Percentiles rank a stretch among this genome's conserved stretches.
Evolutionary conservation across 2,888 invertebrate species (phyloP).

Genomic region (Drosophila sordidula): DNA sequence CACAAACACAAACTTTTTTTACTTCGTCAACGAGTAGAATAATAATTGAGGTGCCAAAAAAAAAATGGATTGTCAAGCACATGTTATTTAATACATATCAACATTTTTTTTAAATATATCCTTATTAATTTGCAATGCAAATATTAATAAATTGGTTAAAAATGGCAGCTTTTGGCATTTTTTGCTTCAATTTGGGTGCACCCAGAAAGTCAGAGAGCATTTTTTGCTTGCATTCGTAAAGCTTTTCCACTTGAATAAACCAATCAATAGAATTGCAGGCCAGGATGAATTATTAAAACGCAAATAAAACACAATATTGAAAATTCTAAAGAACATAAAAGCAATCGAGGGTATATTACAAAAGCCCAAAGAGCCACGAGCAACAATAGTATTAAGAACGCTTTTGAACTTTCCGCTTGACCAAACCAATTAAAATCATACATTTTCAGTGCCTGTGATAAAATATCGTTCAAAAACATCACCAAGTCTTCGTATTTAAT

Average conservation of each 20-base stretch:
- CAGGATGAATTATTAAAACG: slow-evolving; percentile 49
- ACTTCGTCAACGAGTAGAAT: too few relatives aligned
- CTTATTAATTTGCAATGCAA: slow-evolving; percentile 18
- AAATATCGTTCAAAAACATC: slow-evolving; percentile 59
- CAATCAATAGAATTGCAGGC: slow-evolving; percentile 62
- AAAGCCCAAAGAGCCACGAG: slow-evolving; percentile 36
- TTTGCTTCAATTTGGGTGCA: slow-evolving; percentile 14
- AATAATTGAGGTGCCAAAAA: slow-evolving; percentile 16
- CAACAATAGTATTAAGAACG: slow-evolving; percentile 27
- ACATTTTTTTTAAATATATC: background rate
- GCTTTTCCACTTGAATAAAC: slow-evolving; percentile 55
- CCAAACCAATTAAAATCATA: slow-evolving; percentile 79
- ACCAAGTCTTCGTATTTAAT: slow-evolving; percentile 37
- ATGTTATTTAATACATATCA: too few relatives aligned
- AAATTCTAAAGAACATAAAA: slow-evolving; percentile 12
- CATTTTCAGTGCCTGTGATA: slow-evolving; percentile 57
- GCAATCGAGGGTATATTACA: slow-evolving; percentile 38
- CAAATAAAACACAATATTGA: slow-evolving; percentile 44
- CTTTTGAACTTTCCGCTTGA: slow-evolving; percentile 69
- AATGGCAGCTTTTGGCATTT: background rate
- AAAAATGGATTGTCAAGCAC: slow-evolving; percentile 14
- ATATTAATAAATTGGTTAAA: slow-evolving; percentile 17
- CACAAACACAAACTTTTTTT: background rate
- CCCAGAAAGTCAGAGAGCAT: slow-evolving; percentile 13
- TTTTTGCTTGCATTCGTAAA: slow-evolving; percentile 3